A percentile compares a stretch with the other conserved stretches of the same genome.
phyloP scores from a whole-genome alignment of 2,888 invertebrate species.

The Pterostichus niger region DNA sequence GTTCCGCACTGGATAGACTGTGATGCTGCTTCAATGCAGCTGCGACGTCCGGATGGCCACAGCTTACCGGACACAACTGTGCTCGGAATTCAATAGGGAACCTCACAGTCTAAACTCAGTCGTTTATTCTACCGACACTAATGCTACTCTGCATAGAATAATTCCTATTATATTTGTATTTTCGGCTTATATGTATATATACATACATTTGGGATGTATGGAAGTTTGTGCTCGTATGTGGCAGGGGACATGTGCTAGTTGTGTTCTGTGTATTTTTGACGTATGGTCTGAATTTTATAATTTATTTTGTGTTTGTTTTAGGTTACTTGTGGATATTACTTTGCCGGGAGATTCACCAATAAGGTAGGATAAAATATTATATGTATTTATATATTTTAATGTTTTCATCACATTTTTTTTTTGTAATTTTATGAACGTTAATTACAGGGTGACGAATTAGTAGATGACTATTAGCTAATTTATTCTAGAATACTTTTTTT shows the following conservation, averaged over 20 bases:
- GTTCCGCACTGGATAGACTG: conserved; percentile 46
- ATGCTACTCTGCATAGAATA: conserved; percentile 60
- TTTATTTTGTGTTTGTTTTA: conserved; percentile 38
- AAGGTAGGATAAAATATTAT: conserved; percentile 33
- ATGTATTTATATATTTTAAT: not conserved
- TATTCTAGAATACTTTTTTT: too few species aligned
- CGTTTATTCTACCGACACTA: conserved; percentile 49
- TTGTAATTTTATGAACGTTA: too few species aligned
- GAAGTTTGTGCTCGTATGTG: not conserved
- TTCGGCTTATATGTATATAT: conserved; percentile 53
- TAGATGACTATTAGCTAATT: too few species aligned
- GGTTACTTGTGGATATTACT: conserved; percentile 40
- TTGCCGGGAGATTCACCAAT: not conserved
- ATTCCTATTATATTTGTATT: conserved; percentile 63
- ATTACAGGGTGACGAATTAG: too few species aligned
- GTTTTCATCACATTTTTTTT: not conserved
- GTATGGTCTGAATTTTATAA: not conserved
- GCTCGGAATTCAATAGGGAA: conserved; percentile 24
- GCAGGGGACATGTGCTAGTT: not conserved
- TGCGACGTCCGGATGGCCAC: conserved; percentile 4
- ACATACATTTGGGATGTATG: conserved; percentile 3
- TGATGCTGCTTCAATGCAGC: conserved; percentile 56
- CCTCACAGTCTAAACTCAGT: conserved; percentile 46
- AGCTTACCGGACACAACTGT: not conserved
- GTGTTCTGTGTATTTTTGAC: not conserved